Evolutionary conservation across 2,888 invertebrate genomes (phyloP).

Genomic region (Apoda limacodes): DNA sequence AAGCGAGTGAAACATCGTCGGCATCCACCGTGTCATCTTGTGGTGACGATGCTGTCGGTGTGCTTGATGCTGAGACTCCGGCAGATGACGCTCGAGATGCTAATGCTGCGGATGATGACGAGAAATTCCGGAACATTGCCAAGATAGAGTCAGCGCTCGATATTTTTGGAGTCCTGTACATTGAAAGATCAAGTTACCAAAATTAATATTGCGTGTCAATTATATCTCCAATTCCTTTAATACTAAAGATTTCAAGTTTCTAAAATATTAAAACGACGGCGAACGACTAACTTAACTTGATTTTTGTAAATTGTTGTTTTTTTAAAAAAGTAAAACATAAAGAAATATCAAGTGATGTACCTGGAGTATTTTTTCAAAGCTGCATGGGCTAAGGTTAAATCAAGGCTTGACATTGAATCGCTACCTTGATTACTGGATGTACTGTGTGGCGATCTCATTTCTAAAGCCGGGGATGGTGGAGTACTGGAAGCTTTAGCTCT

Average conservation of each 20-base stretch:
- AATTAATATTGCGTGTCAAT: too few species aligned
- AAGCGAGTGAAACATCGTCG: slow-evolving; percentile 79
- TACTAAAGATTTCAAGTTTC: background rate
- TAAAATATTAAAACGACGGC: background rate
- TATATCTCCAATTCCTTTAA: too few species aligned
- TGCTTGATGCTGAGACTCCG: slow-evolving; percentile 75
- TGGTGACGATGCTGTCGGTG: slow-evolving; percentile 80
- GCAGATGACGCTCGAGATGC: slow-evolving; percentile 72
- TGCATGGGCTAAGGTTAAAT: slow-evolving; percentile 72
- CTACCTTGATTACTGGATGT: slow-evolving; percentile 82
- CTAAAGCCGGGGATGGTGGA: slow-evolving; percentile 76
- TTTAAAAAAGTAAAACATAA: too few species aligned
- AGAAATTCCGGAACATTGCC: slow-evolving; percentile 82
- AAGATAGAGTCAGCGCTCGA: slow-evolving; percentile 84
- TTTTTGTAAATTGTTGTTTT: background rate
- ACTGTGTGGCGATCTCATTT: slow-evolving; percentile 73
- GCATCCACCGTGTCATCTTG: slow-evolving; percentile 78
- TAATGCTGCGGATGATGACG: slow-evolving; percentile 72
- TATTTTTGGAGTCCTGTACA: slow-evolving; percentile 71
- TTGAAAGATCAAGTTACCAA: too few species aligned
- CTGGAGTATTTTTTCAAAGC: slow-evolving; percentile 69
- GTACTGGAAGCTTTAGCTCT: slow-evolving; percentile 58
- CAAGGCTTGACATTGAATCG: slow-evolving; percentile 81
- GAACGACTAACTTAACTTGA: too few species aligned
- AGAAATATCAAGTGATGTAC: slow-evolving; percentile 30